Evolutionary conservation across 2,113 vertebrate species (phyloP), one percentile per base, ranked within the genome.

Genomic region (Sylvietta virens): DNA sequence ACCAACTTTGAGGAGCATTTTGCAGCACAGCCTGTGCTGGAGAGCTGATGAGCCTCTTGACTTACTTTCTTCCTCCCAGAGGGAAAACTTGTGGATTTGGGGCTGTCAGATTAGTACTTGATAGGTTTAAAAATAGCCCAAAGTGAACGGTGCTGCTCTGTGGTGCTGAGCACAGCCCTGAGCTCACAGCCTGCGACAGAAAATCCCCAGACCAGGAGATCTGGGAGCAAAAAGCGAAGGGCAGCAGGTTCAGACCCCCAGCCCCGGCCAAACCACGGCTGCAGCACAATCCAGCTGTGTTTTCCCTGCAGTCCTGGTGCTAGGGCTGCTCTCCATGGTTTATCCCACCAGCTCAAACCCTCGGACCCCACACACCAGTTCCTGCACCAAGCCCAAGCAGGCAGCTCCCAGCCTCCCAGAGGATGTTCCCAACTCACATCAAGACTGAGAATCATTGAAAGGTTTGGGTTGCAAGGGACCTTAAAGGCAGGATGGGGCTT

Each of bases 161-260:
- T 20, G 27, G 44, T 45, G 86, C 86, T 50, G 73, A 96, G 95
- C 84, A 86, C 57, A 74, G 56, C 80, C 76, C 58, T 13, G 77
- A 66, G 72, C 3, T 86, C 74, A 69, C 64, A 69, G 81, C 65
- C 85, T 58, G 65, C 0, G 1, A 72, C 74, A 51, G 35, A 44
- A 62, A 78, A 84, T 10, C 66, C 72, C 42, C 89, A 90, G 42
- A 21, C 9, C 53, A 31, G 53, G 33, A 85, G 61, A 58, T 54
- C 53, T 65, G 71, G 64, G 33, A 48, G 73, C 40, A 54, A 17
- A 86, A 40, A 37, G n/a, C 44, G 11, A 76, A 87, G 39, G 3
- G 67, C 78, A 31, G 69, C 81, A 3, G 0, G 3, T 14, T 44
- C 74, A 37, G 82, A 56, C 26, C 35, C 37, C 45, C 9, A 47